Evolutionary conservation across 2,888 invertebrate genomes (phyloP), one percentile per base, ranked within the genome.

Genomic region (Xylota segnis): DNA sequence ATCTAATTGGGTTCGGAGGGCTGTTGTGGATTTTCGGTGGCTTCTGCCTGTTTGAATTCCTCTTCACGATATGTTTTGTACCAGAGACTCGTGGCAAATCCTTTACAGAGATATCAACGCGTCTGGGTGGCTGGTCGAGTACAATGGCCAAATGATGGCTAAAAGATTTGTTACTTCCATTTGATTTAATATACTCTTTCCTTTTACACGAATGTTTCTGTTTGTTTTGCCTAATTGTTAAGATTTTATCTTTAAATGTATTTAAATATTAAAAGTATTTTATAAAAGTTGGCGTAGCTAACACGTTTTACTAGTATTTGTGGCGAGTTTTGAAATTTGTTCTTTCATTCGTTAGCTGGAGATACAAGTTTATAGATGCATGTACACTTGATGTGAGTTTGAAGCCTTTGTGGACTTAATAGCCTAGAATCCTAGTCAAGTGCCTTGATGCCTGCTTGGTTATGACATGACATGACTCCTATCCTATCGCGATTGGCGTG

Each of bases 21-120:
- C 89, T 65, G 50, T 71, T 91, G 23, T 91, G 90, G 89, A 87
- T 90, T 1, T 91, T 92, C 78, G 90, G 90, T 0, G 88, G 86
- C 10, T 88, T 89, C 7, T 90, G 90, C 4, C 66, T 90, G 5
- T 87, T 90, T 50, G 89, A 90, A 34, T 89, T 88, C 0, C 52
- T 90, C 0, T 88, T 90, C 61, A 88, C 90, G 0, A 23, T 90
- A 47, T 87, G 90, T 0, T 76, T 89, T 12, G 5, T 92, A 56
- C 91, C 91, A 0, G 91, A 90, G 77, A 92, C 90, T 3, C 88
- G 89, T 29, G 89, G 90, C 3, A 90, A 89, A 3, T 88, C 89
- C 0, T 81, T 89, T 0, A 88, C 89, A 12, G 88, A 90, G 14
- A 88, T 91, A 32, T 58, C 65, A 10, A 18, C 45, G n/a, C 63